Base-by-base conservation (phyloP, 2,888 invertebrate species). In the Caenorhabditis sp. region DNA sequence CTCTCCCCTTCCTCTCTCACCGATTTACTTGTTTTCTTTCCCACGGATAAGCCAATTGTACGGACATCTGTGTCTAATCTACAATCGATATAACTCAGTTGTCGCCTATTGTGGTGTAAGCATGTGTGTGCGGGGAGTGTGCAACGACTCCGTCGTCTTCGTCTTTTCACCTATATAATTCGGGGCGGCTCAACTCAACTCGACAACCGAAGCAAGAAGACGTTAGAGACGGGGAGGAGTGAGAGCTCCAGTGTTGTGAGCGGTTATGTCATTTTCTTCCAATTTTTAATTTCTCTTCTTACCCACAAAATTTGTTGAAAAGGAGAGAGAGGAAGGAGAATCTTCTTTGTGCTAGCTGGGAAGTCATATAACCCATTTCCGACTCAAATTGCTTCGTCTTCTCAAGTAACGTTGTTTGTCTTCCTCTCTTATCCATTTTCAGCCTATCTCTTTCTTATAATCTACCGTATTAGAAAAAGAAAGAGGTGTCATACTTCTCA, bases 121-220 rank as follows among this genome's bases (percentile, higher is more conserved):
- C 47, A 66, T 61, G 35, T 74, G 35, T 58, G 77, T 7, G 8
- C 2, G 38, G 38, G 77, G 19, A 44, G 77, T 61, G 61, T 61
- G 68, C 76, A 58, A 66, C 51, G 76, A 69, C 68, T 69, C 76
- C 76, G 69, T 26, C 76, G 76, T 70, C 77, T 77, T 77, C 66
- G 66, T 66, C 66, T 77, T 61, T 63, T 77, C 77, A 77, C 77
- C 77, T 77, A 77, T 63, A 77, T 77, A 77, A 77, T 77, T 70
- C 77, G 77, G n/a, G n/a, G 77, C 77, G 69, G 77, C 69, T 69
- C 63, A 59, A 75, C 49, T 59, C 56, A 26, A 63, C 68, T 19
- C 47, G 47, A 47, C 47, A 47, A 47, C 47, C 19, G 19, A 31
- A 31, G 31, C 31, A 38, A 47, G 47, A 47, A 47, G 68, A 68